These are phyloP conservation scores for Gallinago undulata DNA, from an alignment of 2,113 vertebrate species.

Conservation along the genomic window DNA sequence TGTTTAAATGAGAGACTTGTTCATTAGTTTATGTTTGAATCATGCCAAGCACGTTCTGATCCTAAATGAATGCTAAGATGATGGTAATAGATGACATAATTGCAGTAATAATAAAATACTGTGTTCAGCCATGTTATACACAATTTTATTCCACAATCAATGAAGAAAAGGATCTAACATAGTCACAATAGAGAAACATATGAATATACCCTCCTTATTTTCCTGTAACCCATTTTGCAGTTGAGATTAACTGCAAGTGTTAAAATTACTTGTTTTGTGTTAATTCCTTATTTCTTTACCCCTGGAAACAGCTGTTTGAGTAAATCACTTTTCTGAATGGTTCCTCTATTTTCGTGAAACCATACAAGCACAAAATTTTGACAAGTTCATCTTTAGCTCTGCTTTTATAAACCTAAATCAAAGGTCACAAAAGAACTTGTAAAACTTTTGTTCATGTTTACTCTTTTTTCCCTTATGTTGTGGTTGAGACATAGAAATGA, in stretches of 20 bases:
- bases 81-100: slow-evolving; percentile 50
- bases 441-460: not conserved
- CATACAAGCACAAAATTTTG: not conserved
- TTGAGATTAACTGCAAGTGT: not conserved
- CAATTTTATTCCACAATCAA: not conserved
- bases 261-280: not conserved
- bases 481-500: not conserved
- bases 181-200: not conserved
- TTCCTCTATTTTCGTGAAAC: not conserved
- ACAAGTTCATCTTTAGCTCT: not conserved
- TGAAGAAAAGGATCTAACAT: not conserved
- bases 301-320: not conserved
- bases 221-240: not conserved
- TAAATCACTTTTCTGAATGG: not conserved
- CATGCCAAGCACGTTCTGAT: slow-evolving; percentile 14
- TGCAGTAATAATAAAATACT: slow-evolving; percentile 31
- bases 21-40: slow-evolving; percentile 8
- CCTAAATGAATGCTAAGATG: slow-evolving; percentile 24
- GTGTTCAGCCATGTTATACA: not conserved
- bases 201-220: not conserved
- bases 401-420: not conserved
- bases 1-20: slow-evolving; percentile 16
- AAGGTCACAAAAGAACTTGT: not conserved
- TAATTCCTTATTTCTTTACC: not conserved
- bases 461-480: not conserved